Base-by-base conservation (phyloP, 2,113 vertebrate species). In the Catharus fuscescens region DNA sequence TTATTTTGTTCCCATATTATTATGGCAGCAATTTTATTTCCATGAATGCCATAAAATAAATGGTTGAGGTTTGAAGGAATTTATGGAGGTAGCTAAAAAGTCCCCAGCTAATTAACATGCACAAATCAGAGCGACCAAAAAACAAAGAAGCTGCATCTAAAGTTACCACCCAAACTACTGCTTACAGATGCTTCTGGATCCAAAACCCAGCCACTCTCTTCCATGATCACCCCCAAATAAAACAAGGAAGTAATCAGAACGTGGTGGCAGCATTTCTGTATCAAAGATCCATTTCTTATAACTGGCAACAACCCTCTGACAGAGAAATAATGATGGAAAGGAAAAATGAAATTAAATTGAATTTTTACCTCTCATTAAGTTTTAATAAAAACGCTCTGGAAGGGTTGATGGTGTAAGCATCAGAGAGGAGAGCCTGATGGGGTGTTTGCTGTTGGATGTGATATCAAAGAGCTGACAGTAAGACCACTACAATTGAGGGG, bases 211-310 rank as follows among this genome's bases (percentile, higher is more conserved):
- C 8, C 57, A 65, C 18, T 71, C 8, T 7, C 19, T 77, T 59
- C 45, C 48, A 8, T 31, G 38, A 34, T 9, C n/a, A 66, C 10
- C 38, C 25, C 60, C 20, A 45, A 88, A 78, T 90, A 34, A 70
- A 88, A 50, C 11, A 69, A 88, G n/a, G 42, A 64, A 93, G 17
- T 25, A 59, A 84, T 83, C 31, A 73, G 72, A 74, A 59, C 64
- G 18, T 6, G 3, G 78, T 50, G 65, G 67, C 54, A 94, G 65
- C 25, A 31, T 66, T 93, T 79, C 64, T 10, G 18, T 26, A 88
- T 52, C 19, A 81, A 65, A 94, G 53, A 88, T 31, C 40, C 44
- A 47, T 84, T 88, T 93, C 40, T 85, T 52, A 28, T 31, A 60
- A 88, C 7, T 47, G 44, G 52, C 44, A 45, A 85, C 81, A 80